Evolutionary conservation across 2,113 vertebrate species (phyloP).

Genomic region (Manacus vitellinus): DNA sequence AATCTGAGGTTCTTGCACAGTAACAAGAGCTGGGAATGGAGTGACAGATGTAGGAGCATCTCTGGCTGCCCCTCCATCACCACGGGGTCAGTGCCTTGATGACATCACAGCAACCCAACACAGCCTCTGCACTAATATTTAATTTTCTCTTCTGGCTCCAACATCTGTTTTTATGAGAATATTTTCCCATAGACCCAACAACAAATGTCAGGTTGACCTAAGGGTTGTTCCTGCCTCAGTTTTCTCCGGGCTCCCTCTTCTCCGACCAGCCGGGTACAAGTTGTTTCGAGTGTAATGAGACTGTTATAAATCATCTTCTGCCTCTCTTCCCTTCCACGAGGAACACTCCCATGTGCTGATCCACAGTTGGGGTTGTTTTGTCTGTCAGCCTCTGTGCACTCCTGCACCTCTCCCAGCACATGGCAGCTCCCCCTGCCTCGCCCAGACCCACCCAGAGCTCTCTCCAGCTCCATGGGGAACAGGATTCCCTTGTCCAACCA

Average conservation of each 20-base stretch:
- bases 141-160: neutral
- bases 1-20: accelerated
- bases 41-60: neutral
- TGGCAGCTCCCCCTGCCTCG: neutral
- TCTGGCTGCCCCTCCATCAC: neutral
- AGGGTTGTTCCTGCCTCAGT: neutral
- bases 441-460: neutral
- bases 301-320: neutral
- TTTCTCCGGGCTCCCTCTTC: neutral
- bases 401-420: neutral
- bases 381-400: neutral
- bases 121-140: neutral
- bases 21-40: neutral
- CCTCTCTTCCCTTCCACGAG: neutral
- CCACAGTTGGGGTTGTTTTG: neutral
- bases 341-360: neutral
- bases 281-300: neutral
- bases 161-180: neutral
- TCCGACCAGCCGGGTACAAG: neutral
- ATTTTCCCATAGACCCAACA: slow-evolving; percentile 8
- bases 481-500: accelerated
- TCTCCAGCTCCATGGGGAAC: neutral
- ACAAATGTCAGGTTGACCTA: slow-evolving; percentile 57
- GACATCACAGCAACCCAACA: neutral
- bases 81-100: accelerated